Evolutionary conservation across 1,140 invertebrate species (phyloP), one percentile per base, ranked within the genome.

Genomic region (Phymastichus coffea): DNA sequence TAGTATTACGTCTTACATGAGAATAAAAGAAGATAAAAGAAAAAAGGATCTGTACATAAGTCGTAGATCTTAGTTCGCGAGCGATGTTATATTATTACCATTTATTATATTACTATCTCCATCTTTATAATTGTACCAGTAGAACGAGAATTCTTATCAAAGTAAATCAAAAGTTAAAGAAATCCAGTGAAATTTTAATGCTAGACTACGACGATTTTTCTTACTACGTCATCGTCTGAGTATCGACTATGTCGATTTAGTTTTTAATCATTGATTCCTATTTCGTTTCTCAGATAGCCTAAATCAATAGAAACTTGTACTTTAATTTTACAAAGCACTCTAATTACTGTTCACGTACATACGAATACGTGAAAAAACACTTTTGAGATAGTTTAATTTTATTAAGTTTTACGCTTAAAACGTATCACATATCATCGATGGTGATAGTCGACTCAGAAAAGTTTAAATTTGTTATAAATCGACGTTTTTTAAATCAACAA

Each of bases 381-480:
- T 37, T 49, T 37, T 37, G 23, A 48, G 40, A 48, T 17, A 17
- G 19, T 40, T 40, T 15, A 22, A 37, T 28, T 53, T 20, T 40
- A 40, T 15, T 23, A 20, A 2, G 12, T 52, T 52, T 38, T 6
- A 15, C 23, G 17, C n/a, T n/a, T 25, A 30, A 35, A n/a, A 12
- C 4, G 3, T 22, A 17, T 68, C 55, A 72, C 70, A 72, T 72
- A 72, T 72, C 70, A 70, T 62, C 63, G 66, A 66, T 62, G 51
- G 54, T 61, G 62, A 66, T 47, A 23, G 48, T 46, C 14, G 40
- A 35, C 30, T 52, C 40, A 23, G 20, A 35, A 44, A 58, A n/a
- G 26, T 22, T 9, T 20, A 6, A 25, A 37, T 20, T 52, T 59
- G 44, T 52, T 37, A 28, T 4, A 8, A 3, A 14, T 26, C 19